Evolutionary conservation across 2,888 invertebrate species (phyloP).

Genomic region (Cheilosia variabilis): DNA sequence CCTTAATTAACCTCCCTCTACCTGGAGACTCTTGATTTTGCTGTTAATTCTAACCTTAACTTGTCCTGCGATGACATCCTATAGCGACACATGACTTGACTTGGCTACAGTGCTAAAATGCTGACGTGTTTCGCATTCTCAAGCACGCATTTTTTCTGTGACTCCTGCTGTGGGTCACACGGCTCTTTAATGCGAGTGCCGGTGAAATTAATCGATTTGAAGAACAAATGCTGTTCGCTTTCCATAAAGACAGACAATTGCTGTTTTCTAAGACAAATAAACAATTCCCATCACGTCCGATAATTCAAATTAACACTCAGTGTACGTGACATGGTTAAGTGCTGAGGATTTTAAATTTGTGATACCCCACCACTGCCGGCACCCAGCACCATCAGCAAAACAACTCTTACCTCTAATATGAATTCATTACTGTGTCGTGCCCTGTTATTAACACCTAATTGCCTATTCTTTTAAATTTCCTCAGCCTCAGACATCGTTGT

Average conservation of each 20-base stretch:
- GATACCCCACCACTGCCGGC: not conserved
- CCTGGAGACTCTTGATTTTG: slow-evolving; percentile 21
- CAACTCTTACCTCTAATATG: slow-evolving; percentile 63
- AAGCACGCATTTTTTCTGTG: slow-evolving; percentile 6
- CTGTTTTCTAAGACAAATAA: slow-evolving; percentile 35
- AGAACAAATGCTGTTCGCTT: slow-evolving; percentile 18
- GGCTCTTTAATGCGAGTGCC: slow-evolving; percentile 33
- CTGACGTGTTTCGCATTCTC: slow-evolving; percentile 60
- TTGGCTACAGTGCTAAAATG: slow-evolving; percentile 46
- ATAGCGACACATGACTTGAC: slow-evolving; percentile 32
- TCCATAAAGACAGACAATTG: slow-evolving; percentile 28
- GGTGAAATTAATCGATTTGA: slow-evolving; percentile 62
- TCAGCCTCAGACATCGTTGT: slow-evolving; percentile 11
- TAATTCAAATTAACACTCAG: slow-evolving; percentile 82
- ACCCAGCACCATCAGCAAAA: slow-evolving; percentile 19
- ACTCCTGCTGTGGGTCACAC: slow-evolving; percentile 18
- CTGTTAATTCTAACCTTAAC: slow-evolving; percentile 21
- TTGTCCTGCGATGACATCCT: slow-evolving; percentile 32
- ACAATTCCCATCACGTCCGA: slow-evolving; percentile 80
- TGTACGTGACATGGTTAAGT: slow-evolving; percentile 74
- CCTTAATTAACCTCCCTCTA: slow-evolving; percentile 45
- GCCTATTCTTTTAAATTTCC: slow-evolving; percentile 53
- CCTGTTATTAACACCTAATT: slow-evolving; percentile 57
- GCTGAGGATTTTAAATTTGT: slow-evolving; percentile 69
- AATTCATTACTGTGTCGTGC: slow-evolving; percentile 69